phyloP scores from a whole-genome alignment of 2,113 vertebrate genomes.

The Pterocles burchelli region DNA sequence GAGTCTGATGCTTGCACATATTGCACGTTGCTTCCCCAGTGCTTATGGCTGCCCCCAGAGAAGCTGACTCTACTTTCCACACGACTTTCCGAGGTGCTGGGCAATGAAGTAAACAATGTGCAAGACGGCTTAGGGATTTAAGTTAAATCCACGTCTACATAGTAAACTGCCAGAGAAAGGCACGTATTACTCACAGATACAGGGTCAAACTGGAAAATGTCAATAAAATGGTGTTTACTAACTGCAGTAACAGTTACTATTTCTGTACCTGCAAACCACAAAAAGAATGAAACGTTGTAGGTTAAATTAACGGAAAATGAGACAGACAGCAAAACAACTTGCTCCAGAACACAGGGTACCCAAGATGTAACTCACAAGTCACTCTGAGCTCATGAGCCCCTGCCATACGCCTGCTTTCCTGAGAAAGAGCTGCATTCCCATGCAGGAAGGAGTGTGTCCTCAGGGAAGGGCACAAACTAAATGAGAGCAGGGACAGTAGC shows the following conservation, averaged over 20 bases:
- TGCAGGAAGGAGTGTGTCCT: neutral
- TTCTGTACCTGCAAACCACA: neutral
- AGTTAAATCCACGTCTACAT: neutral
- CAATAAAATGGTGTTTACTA: neutral
- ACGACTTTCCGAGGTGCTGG: neutral
- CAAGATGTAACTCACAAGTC: neutral
- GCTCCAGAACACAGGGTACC: neutral
- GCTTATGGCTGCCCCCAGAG: neutral
- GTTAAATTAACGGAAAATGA: neutral
- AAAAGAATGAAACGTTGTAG: neutral
- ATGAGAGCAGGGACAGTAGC: neutral
- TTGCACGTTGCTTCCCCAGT: neutral
- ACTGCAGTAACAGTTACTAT: neutral
- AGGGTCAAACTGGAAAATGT: neutral
- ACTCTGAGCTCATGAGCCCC: neutral
- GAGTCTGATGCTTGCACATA: neutral
- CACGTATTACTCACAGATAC: neutral
- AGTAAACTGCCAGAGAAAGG: neutral
- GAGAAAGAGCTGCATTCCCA: neutral
- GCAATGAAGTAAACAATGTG: neutral
- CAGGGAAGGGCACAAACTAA: neutral
- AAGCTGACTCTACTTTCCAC: neutral
- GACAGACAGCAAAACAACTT: neutral
- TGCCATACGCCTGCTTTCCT: neutral
- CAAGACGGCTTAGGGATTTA: neutral